phyloP scores from a whole-genome alignment of 2,888 invertebrate species.

The Drosophila paranaensis region DNA sequence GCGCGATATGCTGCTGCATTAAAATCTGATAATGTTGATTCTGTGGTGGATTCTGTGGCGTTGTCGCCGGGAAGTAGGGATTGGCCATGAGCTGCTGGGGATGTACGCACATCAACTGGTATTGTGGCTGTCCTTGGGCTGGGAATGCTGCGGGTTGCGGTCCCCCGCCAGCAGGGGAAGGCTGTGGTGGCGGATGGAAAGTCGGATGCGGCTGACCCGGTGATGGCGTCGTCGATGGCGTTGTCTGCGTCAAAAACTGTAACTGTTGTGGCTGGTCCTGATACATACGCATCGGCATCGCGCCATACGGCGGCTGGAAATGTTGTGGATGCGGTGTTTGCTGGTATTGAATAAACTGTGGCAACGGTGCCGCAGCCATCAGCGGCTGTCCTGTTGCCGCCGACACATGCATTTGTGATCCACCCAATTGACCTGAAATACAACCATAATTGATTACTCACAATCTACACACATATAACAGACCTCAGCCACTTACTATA shows the following conservation, averaged over 20 bases:
- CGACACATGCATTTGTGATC: constrained; percentile 91
- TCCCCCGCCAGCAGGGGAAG: constrained; percentile 86
- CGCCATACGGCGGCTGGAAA: constrained; percentile 85
- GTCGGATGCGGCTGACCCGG: constrained; percentile 87
- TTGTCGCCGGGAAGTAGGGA: constrained; percentile 81
- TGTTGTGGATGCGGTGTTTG: constrained; percentile 86
- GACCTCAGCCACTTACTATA: constrained; percentile 64
- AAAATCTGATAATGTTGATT: constrained; percentile 83
- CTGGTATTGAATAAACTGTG: constrained; percentile 88
- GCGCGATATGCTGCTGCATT: constrained; percentile 84
- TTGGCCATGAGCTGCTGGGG: constrained; percentile 81
- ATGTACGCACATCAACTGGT: constrained; percentile 87
- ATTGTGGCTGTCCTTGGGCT: constrained; percentile 84
- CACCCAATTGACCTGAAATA: constrained; percentile 85
- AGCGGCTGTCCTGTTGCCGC: constrained; percentile 92
- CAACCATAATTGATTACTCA: neutral
- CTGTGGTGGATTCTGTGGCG: constrained; percentile 83
- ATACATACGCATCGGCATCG: constrained; percentile 89
- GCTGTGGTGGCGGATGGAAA: constrained; percentile 87
- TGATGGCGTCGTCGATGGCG: constrained; percentile 86
- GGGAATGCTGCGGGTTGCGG: constrained; percentile 85
- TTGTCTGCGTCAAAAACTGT: constrained; percentile 86
- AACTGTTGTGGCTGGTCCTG: constrained; percentile 87
- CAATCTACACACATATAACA: neutral
- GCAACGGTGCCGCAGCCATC: constrained; percentile 92